Evolutionary conservation across 2,113 vertebrate species (phyloP), one percentile per base, ranked within the genome.

Genomic region (Scophthalmus maximus): DNA sequence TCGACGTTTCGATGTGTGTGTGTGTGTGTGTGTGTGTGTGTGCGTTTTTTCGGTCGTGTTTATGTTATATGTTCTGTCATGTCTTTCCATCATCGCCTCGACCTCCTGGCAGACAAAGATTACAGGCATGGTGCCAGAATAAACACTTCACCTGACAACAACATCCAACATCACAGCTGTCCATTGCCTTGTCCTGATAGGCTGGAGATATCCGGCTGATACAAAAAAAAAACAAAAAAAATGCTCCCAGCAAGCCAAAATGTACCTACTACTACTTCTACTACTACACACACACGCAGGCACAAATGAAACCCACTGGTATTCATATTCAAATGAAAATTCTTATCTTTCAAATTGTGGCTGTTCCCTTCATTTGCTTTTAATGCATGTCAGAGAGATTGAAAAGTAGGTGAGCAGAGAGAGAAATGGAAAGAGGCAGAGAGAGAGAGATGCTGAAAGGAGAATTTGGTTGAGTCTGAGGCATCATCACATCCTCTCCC

Each of bases 321-420:
- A 93, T 90, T 89, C 86, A 87, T 89, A 90, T 93, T 92, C 81
- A 91, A 88, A 91, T 93, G 89, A 68, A 80, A 84, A 79, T 62
- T 86, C 63, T 73, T 87, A 78, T 85, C 86, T 87, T 55, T 76
- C 65, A 88, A 92, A 93, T 91, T 87, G 88, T 86, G 82, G 82
- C 84, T 74, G 52, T 79, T 56, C 67, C 85, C 83, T 79, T 84
- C 81, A 65, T 68, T 76, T 76, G 71, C 73, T 79, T 82, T 90
- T 84, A 89, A 88, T 90, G 86, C 83, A 79, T 90, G 83, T 83
- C 23, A 77, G 58, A 79, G 75, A 91, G 89, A 92, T 90, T 92
- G 91, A 88, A 91, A 84, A 89, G 83, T 83, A 85, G 82, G 82
- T 78, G 89, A 80, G 78, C 18, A 71, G 65, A 50, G 83, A 64